Base-by-base conservation (phyloP, 2,797 vertebrate genomes). In the Coregonus sp. region DNA sequence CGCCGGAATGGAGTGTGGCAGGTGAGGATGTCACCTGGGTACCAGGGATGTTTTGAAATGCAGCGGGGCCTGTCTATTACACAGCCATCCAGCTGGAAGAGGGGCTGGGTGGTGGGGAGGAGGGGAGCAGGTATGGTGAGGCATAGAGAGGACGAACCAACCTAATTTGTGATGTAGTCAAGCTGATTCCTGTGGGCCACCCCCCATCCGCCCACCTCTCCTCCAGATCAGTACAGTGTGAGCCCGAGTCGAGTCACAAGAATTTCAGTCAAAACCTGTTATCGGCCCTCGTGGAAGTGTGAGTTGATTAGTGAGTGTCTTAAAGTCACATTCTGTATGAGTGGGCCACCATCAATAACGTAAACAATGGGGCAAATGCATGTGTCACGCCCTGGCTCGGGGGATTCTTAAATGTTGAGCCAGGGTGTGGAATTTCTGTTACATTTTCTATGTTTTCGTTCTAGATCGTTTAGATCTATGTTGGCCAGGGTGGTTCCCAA, bases 1-100 rank as follows among this genome's bases (percentile, higher is more conserved):
- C 35, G 9, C 0, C 25, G 63, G 50, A 81, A 84, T 80, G 12
- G 73, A 72, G 16, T 72, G 72, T 82, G 78, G 40, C 80, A 85
- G 86, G 81, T 84, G 75, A 80, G 72, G 67, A 79, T 73, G 73
- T 81, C 77, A 20, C 72, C 25, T 72, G 61, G 56, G 66, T 29
- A 73, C 25, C 31, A 0, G 35, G 80, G 80, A 76, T 70, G 12
- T n/a, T 72, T 65, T 5, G 47, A 80, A 87, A 76, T 63, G 70
- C 63, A 73, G 29, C 33, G 78, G 68, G 76, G 31, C 74, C 75
- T 16, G 70, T 70, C 75, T 75, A 20, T 47, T 33, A 47, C 29
- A 14, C 20, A 52, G 35, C 52, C 40, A 29, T 54, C 50, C 61
- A 37, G 61, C 65, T 74, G 69, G 12, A 31, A 20, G 40, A 15